Evolutionary conservation across 2,797 vertebrate genomes (phyloP).

Genomic region (Cryptoprocta ferox): DNA sequence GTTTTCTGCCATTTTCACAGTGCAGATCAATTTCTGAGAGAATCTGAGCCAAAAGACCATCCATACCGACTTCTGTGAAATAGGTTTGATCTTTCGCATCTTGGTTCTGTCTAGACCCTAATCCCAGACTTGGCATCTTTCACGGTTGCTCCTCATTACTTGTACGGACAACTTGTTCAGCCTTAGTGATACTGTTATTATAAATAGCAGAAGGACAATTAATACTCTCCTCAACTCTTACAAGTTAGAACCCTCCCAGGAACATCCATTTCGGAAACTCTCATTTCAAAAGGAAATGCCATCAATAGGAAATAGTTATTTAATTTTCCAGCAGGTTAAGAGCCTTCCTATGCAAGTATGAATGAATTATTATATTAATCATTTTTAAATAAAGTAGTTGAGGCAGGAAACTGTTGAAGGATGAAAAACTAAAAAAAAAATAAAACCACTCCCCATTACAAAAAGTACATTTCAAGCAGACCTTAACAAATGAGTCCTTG

Average conservation of each 20-base stretch:
- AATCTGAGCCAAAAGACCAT: conserved; percentile 35
- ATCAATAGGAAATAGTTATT: conserved; percentile 69
- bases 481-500: conserved; percentile 73
- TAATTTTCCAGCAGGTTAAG: conserved; percentile 77
- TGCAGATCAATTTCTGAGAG: conserved; percentile 32
- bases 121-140: neutral
- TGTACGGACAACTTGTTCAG: conserved; percentile 5
- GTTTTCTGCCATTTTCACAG: conserved; percentile 18
- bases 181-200: conserved; percentile 24
- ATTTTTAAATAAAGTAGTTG: conserved; percentile 74
- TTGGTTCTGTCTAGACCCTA: conserved; percentile 25
- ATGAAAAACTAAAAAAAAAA: conserved; percentile 61
- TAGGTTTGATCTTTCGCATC: neutral
- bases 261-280: conserved; percentile 30
- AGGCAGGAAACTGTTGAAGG: conserved; percentile 74
- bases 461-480: conserved; percentile 73
- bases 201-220: conserved; percentile 63
- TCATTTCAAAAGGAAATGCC: conserved; percentile 64
- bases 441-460: conserved; percentile 48
- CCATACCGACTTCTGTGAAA: neutral
- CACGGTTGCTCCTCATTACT: neutral
- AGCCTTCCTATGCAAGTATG: conserved; percentile 46
- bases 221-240: conserved; percentile 41
- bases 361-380: conserved; percentile 65
- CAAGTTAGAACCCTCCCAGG: conserved; percentile 32